Percentiles rank a stretch among this genome's conserved stretches.
Conservation (phyloP, 2,888 invertebrate genomes). For the Ophioninae sp. region DNA sequence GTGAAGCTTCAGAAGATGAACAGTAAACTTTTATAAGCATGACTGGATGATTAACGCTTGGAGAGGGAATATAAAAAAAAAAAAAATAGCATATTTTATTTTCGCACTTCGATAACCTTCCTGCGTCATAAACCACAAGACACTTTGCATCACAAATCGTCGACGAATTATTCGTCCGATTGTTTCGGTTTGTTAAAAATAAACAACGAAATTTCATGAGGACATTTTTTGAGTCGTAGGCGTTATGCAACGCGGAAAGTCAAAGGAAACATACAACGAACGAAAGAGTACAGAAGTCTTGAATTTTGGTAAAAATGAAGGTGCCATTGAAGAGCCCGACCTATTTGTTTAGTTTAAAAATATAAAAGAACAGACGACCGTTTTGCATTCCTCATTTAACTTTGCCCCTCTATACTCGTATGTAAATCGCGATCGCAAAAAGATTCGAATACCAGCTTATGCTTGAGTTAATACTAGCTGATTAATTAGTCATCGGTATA, state of each 20-base stretch:
- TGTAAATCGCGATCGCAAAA: neutral
- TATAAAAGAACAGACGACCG: neutral
- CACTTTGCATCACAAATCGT: conserved; percentile 71
- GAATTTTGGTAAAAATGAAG: neutral
- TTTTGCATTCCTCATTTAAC: neutral
- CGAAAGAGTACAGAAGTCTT: neutral
- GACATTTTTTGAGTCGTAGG: neutral
- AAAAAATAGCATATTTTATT: conserved; percentile 65
- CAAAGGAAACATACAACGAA: neutral
- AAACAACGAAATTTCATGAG: conserved; percentile 5
- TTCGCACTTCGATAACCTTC: conserved; percentile 72
- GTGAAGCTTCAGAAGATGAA: conserved; percentile 40
- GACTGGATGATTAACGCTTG: conserved; percentile 24
- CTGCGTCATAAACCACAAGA: conserved; percentile 50
- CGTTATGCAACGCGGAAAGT: neutral
- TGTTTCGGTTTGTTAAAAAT: neutral
- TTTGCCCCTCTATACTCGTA: neutral
- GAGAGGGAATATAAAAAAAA: neutral
- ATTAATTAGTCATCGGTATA: too few species aligned
- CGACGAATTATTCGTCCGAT: conserved; percentile 24
- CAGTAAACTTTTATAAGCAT: conserved; percentile 69
- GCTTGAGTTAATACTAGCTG: neutral
- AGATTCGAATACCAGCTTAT: neutral
- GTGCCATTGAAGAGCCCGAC: neutral
- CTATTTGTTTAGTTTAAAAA: neutral